Conservation (phyloP, 2,888 invertebrate species). For the Hermaeophaga mercurialis region DNA sequence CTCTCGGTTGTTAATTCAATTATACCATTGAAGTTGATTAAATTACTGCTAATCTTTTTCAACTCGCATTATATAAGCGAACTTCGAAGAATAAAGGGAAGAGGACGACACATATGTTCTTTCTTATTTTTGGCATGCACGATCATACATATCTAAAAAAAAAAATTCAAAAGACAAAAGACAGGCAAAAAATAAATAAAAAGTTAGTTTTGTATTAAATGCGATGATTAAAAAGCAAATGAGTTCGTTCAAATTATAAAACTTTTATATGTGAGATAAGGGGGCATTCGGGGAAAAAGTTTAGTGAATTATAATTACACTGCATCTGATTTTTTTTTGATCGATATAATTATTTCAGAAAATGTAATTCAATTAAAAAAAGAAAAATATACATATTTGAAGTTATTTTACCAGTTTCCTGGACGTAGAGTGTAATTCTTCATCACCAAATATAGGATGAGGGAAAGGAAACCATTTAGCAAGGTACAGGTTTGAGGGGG, state of each 20-base stretch:
- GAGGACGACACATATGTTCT: slow-evolving; percentile 2
- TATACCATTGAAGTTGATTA: slow-evolving; percentile 17
- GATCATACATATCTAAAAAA: slow-evolving; percentile 4
- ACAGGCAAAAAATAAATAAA: slow-evolving; percentile 17
- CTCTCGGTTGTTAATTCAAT: slow-evolving; percentile 16
- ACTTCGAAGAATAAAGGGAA: too few species aligned
- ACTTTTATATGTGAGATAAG: neutral
- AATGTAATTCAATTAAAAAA: slow-evolving; percentile 1
- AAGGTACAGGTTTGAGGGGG: slow-evolving; percentile 63
- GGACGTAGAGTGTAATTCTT: slow-evolving; percentile 57
- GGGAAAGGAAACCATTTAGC: slow-evolving; percentile 67
- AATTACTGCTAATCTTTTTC: slow-evolving; percentile 17
- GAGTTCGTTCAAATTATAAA: neutral
- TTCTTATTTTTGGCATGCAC: slow-evolving; percentile 11
- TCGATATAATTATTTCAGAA: neutral
- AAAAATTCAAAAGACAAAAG: slow-evolving; percentile 6
- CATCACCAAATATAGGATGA: slow-evolving; percentile 64
- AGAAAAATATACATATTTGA: too few species aligned
- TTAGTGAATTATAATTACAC: neutral
- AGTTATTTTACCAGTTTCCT: slow-evolving; percentile 50
- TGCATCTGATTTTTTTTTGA: neutral
- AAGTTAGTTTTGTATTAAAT: slow-evolving; percentile 11
- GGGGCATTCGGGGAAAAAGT: neutral
- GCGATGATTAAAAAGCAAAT: slow-evolving; percentile 15
- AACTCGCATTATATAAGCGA: too few species aligned